Percentiles rank a stretch among this genome's conserved stretches.
Conservation (phyloP, 2,113 vertebrate species). For the Equus quagga region DNA sequence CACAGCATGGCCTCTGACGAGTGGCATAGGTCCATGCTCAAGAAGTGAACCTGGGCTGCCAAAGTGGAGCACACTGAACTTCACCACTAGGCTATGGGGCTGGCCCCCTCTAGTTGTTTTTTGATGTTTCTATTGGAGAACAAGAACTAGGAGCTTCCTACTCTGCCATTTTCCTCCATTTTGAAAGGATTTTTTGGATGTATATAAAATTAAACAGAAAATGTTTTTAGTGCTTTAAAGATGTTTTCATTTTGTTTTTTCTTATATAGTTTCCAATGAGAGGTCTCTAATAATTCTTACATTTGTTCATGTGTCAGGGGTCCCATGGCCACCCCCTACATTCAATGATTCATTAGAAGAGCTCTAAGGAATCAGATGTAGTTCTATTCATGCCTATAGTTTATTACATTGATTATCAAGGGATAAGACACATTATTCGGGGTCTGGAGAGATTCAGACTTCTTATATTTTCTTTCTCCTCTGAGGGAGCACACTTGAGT, state of each 20-base stretch:
- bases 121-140: neutral
- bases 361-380: neutral
- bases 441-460: neutral
- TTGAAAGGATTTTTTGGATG: neutral
- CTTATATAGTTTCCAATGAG: neutral
- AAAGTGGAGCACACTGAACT: no score
- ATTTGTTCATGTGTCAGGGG: neutral
- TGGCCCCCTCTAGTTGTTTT: neutral
- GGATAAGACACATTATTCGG: neutral
- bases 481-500: neutral
- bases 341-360: neutral
- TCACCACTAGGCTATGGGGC: no score
- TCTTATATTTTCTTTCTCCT: neutral
- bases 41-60: no score
- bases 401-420: neutral
- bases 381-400: neutral
- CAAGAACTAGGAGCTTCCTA: neutral
- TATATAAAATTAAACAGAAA: neutral
- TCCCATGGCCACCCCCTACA: no score
- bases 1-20: no score
- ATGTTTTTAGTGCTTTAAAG: neutral
- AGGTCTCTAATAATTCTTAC: neutral
- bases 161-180: neutral
- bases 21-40: no score
- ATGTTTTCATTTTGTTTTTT: neutral